These are phyloP conservation scores for Chaetorhynchus papuensis DNA, from an alignment of 2,113 vertebrate species.

Conservation along the genomic window DNA sequence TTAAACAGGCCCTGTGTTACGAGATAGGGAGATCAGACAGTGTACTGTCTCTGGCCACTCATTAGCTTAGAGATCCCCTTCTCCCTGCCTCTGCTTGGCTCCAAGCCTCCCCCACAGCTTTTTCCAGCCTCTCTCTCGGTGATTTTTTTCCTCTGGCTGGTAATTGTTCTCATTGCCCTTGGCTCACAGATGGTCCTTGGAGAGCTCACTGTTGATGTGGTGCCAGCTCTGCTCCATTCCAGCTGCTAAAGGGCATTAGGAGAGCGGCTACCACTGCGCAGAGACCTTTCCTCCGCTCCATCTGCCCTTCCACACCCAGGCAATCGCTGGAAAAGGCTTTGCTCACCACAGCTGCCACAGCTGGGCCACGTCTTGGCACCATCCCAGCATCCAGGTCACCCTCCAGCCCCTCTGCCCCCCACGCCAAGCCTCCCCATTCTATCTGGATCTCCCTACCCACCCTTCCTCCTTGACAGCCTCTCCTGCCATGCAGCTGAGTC, in stretches of 20 bases:
- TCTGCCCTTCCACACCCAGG: neutral
- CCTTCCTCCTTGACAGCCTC: neutral
- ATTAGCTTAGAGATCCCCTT: neutral
- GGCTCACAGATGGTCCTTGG: slow-evolving; percentile 11
- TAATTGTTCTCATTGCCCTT: slow-evolving; percentile 54
- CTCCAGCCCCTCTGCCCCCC: neutral
- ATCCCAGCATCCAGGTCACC: neutral
- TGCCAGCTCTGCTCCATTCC: slow-evolving; percentile 31
- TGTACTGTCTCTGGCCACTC: neutral
- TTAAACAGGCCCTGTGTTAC: neutral
- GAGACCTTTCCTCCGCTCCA: neutral
- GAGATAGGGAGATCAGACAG: neutral
- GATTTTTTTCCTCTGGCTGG: slow-evolving; percentile 11
- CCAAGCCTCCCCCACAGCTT: neutral
- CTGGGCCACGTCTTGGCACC: neutral
- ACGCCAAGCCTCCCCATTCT: neutral
- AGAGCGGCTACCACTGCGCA: neutral
- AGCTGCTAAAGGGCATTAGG: slow-evolving; percentile 26
- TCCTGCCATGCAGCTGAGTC: neutral
- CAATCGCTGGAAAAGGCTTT: fast-evolving
- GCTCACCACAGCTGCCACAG: neutral
- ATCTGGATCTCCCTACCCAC: slow-evolving; percentile 27
- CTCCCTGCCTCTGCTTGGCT: neutral
- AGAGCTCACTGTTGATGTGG: neutral
- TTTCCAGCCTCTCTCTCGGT: neutral